These are phyloP conservation scores for Blennius ocellaris DNA, from an alignment of 2,113 vertebrate species.

Conservation along the genomic window DNA sequence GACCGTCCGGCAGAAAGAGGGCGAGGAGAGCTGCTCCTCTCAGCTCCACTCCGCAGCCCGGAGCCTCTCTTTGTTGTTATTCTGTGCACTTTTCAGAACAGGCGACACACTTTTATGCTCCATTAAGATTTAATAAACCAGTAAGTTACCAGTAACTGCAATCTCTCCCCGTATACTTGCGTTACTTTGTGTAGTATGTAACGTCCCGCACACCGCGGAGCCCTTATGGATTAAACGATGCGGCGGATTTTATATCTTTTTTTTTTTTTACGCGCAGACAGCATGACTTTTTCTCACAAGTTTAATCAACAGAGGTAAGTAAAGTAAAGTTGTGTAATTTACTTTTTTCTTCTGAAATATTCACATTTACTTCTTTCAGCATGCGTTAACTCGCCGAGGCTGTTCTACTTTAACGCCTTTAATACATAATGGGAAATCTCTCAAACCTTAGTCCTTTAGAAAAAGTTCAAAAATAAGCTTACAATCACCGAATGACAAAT, in stretches of 20 bases:
- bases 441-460: too few relatives aligned
- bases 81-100: background rate
- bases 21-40: constrained; percentile 40
- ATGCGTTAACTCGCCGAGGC: too few relatives aligned
- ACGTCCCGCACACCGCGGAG: background rate
- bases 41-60: background rate
- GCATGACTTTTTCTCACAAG: background rate
- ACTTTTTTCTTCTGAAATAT: too few relatives aligned
- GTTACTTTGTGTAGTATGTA: too few relatives aligned
- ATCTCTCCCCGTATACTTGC: too few relatives aligned
- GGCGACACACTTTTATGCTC: background rate
- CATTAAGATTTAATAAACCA: background rate
- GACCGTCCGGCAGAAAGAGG: constrained; percentile 18
- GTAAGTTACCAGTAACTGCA: too few relatives aligned
- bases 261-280: constrained; percentile 21
- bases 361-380: too few relatives aligned
- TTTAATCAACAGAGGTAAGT: constrained; percentile 46
- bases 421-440: too few relatives aligned
- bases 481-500: too few relatives aligned
- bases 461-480: too few relatives aligned
- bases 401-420: too few relatives aligned
- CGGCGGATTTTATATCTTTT: constrained; percentile 34
- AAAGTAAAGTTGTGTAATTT: too few relatives aligned
- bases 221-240: constrained; percentile 27
- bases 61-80: constrained; percentile 40